Evolutionary conservation across 2,888 invertebrate genomes (phyloP).

Genomic region (Troides oblongomaculatus): DNA sequence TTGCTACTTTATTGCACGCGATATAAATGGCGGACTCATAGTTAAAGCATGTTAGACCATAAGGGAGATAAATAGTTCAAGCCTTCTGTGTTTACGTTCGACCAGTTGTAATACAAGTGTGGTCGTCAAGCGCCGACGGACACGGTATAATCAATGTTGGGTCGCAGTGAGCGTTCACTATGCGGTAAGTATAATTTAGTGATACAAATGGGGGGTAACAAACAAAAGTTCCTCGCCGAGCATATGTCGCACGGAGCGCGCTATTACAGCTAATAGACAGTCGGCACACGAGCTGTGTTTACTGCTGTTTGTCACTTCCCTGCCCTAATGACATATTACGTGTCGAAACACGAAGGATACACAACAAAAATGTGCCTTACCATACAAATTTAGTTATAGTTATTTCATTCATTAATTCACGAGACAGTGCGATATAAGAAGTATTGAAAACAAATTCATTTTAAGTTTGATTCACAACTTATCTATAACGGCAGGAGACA

Average conservation of each 20-base stretch:
- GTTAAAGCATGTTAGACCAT: too few relatives aligned
- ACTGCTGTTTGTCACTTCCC: slow-evolving; percentile 72
- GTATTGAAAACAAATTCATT: slow-evolving; percentile 22
- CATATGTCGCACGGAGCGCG: slow-evolving; percentile 66
- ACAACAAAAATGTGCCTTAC: slow-evolving; percentile 36
- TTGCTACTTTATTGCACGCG: too few relatives aligned
- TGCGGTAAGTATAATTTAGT: slow-evolving; percentile 30
- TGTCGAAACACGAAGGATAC: slow-evolving; percentile 49
- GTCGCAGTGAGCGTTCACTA: not conserved
- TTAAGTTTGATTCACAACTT: slow-evolving; percentile 12
- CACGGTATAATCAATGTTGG: too few relatives aligned
- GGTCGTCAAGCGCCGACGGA: not conserved
- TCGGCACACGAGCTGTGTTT: slow-evolving; percentile 61
- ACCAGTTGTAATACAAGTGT: not conserved
- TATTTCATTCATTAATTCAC: slow-evolving; percentile 9
- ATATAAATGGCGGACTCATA: too few relatives aligned
- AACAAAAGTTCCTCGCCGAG: slow-evolving; percentile 61
- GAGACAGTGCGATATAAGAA: slow-evolving; percentile 5
- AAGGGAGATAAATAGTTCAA: too few relatives aligned
- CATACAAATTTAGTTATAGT: not conserved
- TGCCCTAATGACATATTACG: slow-evolving; percentile 64
- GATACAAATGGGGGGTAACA: slow-evolving; percentile 65
- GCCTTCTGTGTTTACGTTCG: not conserved
- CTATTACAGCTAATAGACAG: slow-evolving; percentile 73
- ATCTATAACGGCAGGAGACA: slow-evolving; percentile 18